Base-by-base conservation (phyloP, 2,113 vertebrate genomes). In the Chelonoidis abingdonii region DNA sequence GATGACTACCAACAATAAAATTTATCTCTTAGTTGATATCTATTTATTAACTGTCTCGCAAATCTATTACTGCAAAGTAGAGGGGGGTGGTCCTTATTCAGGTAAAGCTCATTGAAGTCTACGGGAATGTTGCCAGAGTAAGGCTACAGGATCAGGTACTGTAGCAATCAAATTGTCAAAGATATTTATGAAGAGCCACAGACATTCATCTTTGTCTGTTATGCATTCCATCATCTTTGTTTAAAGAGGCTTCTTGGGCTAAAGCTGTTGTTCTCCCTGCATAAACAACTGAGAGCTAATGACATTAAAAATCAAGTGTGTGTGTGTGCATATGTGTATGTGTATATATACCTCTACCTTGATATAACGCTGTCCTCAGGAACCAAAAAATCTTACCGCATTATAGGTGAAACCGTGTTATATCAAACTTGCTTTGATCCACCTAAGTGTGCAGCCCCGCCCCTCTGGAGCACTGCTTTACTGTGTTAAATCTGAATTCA, bases 61-160 rank as follows among this genome's bases (percentile, higher is more conserved):
- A 90, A 72, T 89, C 78, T 90, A 35, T 38, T 57, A 56, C 47
- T 65, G 65, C 44, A 59, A 93, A 69, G 0, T 0, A 90, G 91
- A 86, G 84, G 47, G 91, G 94, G 90, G 84, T 89, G 91, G 92
- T 90, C 88, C 50, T 92, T 84, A 69, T 79, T 96, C 96, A 96
- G 94, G 93, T 91, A 97, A 95, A 85, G 81, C 54, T 31, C 79
- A 91, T 54, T 94, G 88, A 92, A 89, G 65, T 86, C 79, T 84
- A 3, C 87, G 85, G n/a, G 89, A 8, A 22, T 91, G 94, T 95
- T 75, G n/a, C 80, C 88, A 75, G 75, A 47, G 24, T 47, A 75
- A 82, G 79, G 54, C 91, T 94, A 21, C 79, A 94, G 93, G 97
- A 92, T 95, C 87, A 89, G 92, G 52, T 80, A 65, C 91, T 2